Base-by-base conservation (phyloP, 2,888 invertebrate species). In the Octodonta nipae region DNA sequence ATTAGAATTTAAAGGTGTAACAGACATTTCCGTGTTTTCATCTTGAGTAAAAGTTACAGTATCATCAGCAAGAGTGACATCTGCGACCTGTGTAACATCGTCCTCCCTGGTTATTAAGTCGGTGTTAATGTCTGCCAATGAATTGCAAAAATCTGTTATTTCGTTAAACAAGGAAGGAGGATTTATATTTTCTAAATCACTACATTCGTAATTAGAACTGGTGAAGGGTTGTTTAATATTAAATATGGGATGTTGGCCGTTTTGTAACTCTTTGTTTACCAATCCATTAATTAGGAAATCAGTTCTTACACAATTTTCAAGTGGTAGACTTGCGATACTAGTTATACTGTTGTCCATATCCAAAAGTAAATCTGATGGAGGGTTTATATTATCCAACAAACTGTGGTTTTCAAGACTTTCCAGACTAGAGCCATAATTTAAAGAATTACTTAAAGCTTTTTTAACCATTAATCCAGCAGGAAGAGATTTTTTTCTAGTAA, bases 271-370 rank as follows among this genome's bases (percentile, higher is more conserved):
- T 33, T 36, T 43, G 10, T 47, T 51, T 0, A 60, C 52, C 4
- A 59, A 35, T 27, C 63, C 63, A 26, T 62, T 59, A 0, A 63
- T 54, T 15, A 63, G 52, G 13, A 60, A 61, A 25, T 65, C 63
- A 2, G 45, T 42, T 34, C 46, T 54, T 7, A 47, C 15, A 35
- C 82, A 83, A 1, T 72, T 79, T 14, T 42, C 46, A 3, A 78
- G 70, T 14, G 78, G 78, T 35, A 86, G 78, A 53, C 86, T 87
- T 0, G 81, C 79, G 0, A 87, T 81, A 33, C 86, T 87, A 8
- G 81, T 65, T 76, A 86, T 82, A 42, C 86, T 87, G 39, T 76
- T 75, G 43, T 81, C 81, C 72, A 82, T 73, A 46, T 88, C 87
- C 12, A 11, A 25, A 3, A 55, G 45, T 76, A 86, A 78, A 41